These are phyloP conservation scores for Sebastes ruberrimus DNA, from an alignment of 2,797 vertebrate genomes.

Conservation along the genomic window DNA sequence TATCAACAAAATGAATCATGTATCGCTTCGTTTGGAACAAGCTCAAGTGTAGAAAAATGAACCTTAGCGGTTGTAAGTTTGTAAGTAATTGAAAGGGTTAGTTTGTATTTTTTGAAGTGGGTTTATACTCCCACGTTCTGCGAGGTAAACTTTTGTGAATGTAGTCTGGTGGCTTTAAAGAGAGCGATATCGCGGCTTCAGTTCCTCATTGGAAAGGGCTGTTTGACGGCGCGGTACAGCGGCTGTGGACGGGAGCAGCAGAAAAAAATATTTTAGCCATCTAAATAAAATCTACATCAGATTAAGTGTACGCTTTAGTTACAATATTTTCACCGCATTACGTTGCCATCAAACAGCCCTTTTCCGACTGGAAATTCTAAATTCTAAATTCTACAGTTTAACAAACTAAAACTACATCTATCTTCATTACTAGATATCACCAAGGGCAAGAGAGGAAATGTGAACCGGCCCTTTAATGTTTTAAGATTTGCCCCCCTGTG, in stretches of 20 bases:
- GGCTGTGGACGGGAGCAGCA: background rate
- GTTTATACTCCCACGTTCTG: too few species aligned
- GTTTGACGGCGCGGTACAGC: too few species aligned
- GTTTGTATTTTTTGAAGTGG: too few species aligned
- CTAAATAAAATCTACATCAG: background rate
- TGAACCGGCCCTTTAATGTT: background rate
- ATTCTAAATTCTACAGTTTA: too few species aligned
- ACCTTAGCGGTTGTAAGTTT: background rate
- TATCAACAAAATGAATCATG: conserved; percentile 42
- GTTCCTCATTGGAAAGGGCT: too few species aligned
- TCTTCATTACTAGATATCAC: background rate
- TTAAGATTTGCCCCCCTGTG: background rate
- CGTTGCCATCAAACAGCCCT: accelerated
- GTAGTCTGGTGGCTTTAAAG: too few species aligned
- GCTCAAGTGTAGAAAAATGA: background rate
- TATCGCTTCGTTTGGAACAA: background rate
- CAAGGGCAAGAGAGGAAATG: background rate
- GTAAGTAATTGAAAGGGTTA: too few species aligned
- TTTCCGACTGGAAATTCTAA: background rate
- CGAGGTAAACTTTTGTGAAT: too few species aligned
- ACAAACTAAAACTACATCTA: background rate
- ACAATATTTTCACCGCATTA: background rate
- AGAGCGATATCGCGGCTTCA: too few species aligned
- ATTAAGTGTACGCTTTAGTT: background rate
- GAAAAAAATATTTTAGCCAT: background rate